These are phyloP conservation scores for Ametastegia equiseti DNA, from an alignment of 2,888 invertebrate species.

Conservation along the genomic window DNA sequence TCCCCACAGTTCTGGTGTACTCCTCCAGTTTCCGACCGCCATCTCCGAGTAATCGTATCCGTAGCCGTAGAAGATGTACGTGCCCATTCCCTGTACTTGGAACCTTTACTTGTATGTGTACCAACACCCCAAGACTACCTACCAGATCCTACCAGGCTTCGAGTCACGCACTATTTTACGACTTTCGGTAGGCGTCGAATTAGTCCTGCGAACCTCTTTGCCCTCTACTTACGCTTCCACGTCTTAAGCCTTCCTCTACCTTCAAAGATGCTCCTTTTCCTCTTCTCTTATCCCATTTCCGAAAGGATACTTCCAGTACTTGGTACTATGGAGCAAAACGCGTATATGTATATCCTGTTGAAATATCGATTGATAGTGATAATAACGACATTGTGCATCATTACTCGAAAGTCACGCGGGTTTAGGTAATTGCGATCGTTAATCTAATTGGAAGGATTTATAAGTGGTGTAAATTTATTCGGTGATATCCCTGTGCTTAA, in stretches of 20 bases:
- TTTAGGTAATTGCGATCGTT: slow-evolving; percentile 70
- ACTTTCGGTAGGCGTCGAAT: slow-evolving; percentile 58
- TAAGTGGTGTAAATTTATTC: slow-evolving; percentile 70
- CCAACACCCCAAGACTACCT: neutral
- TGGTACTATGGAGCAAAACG: no score
- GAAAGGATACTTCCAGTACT: no score
- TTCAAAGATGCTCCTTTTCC: neutral
- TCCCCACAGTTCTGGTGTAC: slow-evolving; percentile 54
- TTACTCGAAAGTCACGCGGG: slow-evolving; percentile 23
- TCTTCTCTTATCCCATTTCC: neutral
- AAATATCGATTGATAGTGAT: neutral
- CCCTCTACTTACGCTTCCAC: neutral
- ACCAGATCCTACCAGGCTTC: slow-evolving; percentile 33
- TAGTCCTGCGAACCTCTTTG: slow-evolving; percentile 54
- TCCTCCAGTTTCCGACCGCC: slow-evolving; percentile 58
- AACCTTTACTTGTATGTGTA: slow-evolving; percentile 14
- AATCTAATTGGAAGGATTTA: slow-evolving; percentile 71
- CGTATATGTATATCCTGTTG: no score
- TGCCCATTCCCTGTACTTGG: slow-evolving; percentile 51
- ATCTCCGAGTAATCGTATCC: slow-evolving; percentile 59
- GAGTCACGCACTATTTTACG: slow-evolving; percentile 64
- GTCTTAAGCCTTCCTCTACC: neutral
- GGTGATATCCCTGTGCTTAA: slow-evolving; percentile 67
- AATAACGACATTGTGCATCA: slow-evolving; percentile 35
- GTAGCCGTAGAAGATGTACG: slow-evolving; percentile 60